Percentiles rank a stretch among this genome's conserved stretches.
These are phyloP conservation scores for Danionella cerebrum DNA, from an alignment of 2,113 vertebrate species.

Conservation along the genomic window DNA sequence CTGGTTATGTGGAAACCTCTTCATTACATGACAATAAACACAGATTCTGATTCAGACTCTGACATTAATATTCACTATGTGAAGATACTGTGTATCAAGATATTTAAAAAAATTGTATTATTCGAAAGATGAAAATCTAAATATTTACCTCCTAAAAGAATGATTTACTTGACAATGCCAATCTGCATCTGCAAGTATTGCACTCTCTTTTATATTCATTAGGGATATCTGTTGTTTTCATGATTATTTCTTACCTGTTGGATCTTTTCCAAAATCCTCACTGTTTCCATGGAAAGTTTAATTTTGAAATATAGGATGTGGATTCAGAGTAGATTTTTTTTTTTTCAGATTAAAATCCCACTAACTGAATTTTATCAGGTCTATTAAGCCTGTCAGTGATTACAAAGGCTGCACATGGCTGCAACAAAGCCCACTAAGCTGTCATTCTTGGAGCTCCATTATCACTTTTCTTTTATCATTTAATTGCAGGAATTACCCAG, in stretches of 20 bases:
- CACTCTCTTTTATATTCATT: too few species aligned
- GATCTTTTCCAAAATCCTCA: background rate
- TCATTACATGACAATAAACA: too few species aligned
- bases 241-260: too few species aligned
- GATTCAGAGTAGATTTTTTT: conserved; percentile 13
- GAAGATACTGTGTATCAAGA: too few species aligned
- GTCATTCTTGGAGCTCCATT: conserved; percentile 36
- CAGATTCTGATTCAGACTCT: too few species aligned
- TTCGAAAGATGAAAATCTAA: background rate
- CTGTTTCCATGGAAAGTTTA: conserved; percentile 10
- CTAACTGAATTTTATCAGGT: conserved; percentile 27
- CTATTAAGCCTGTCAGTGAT: conserved; percentile 38
- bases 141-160: background rate
- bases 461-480: conserved; percentile 47
- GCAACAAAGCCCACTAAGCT: conserved; percentile 36
- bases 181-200: too few species aligned
- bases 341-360: conserved; percentile 33
- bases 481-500: conserved; percentile 51
- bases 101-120: too few species aligned
- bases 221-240: too few species aligned
- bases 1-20: too few species aligned
- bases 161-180: too few species aligned
- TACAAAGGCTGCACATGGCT: conserved; percentile 26
- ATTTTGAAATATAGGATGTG: conserved; percentile 11
- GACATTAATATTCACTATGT: too few species aligned